Evolutionary conservation across 2,113 vertebrate species (phyloP), one percentile per base, ranked within the genome.

Genomic region (Addax nasomaculatus): DNA sequence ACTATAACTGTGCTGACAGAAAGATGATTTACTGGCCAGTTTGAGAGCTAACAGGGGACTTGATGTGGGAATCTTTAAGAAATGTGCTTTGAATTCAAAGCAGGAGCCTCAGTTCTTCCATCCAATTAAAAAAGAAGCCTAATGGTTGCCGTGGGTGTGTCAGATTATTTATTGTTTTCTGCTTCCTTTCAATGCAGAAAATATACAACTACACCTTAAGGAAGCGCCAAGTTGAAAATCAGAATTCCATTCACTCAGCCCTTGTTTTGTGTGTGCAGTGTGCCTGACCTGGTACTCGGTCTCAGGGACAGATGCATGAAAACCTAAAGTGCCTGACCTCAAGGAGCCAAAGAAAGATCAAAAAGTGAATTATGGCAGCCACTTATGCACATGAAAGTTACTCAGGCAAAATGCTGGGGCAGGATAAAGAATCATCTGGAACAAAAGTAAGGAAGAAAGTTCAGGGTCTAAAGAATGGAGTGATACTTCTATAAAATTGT

Each of bases 341-440:
- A 49, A 53, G 57, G 13, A 91, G 21, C 23, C 23, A 93, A 36
- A 87, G 11, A 62, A 91, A 90, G 3, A 45, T 15, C 23, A 36
- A 60, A 45, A 87, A 27, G 23, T 47, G 49, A 88, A 51, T 79
- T 86, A 95, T 5, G 36, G 39, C 33, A 86, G 43, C 13, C 19
- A 23, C 0, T 2, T n/a, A 2, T 43, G 11, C 29, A 57, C 5
- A 0, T 4, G 36, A 36, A 14, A 2, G 3, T 43, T 2, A 53
- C 13, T 30, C 1, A 3, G 93, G 3, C 17, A 60, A 15, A 23
- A 3, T 10, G 7, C 6, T 17, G 4, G 81, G 23, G 2, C 19
- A 67, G 7, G 93, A 70, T 6, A 70, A 8, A 79, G 29, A 78
- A 87, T 84, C 16, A 45, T 45, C n/a, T 45, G 3, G 27, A 92